Evolutionary conservation across 2,113 vertebrate species (phyloP).

Genomic region (Dipodomys spectabilis): DNA sequence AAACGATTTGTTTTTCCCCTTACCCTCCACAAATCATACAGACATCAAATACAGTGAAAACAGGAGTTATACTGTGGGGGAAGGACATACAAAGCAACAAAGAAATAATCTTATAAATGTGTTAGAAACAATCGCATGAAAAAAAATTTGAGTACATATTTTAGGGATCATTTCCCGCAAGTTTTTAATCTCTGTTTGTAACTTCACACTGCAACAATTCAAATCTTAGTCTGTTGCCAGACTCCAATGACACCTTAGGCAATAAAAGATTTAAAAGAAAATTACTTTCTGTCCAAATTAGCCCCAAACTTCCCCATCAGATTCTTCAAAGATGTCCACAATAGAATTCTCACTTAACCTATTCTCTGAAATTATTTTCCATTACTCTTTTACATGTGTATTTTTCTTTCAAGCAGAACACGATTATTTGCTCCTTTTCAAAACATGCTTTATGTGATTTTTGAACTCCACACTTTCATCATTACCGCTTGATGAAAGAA

Average conservation of each 20-base stretch:
- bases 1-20: no score
- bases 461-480: background rate
- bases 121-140: no score
- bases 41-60: no score
- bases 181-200: constrained; percentile 35
- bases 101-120: no score
- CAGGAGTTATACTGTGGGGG: no score
- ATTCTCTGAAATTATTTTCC: constrained; percentile 48
- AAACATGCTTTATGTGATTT: constrained; percentile 19
- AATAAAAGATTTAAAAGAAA: background rate
- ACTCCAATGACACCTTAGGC: background rate
- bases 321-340: constrained; percentile 10
- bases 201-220: background rate
- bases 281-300: constrained; percentile 42
- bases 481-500: background rate
- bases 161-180: no score
- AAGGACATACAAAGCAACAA: no score
- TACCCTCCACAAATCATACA: no score
- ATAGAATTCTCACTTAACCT: background rate
- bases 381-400: background rate
- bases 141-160: no score
- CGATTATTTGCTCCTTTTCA: constrained; percentile 53
- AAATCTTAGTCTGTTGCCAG: constrained; percentile 33
- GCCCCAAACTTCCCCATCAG: background rate
- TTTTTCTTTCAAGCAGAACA: constrained; percentile 35